phyloP scores from a whole-genome alignment of 2,797 vertebrate genomes.

The Periparus ater region DNA sequence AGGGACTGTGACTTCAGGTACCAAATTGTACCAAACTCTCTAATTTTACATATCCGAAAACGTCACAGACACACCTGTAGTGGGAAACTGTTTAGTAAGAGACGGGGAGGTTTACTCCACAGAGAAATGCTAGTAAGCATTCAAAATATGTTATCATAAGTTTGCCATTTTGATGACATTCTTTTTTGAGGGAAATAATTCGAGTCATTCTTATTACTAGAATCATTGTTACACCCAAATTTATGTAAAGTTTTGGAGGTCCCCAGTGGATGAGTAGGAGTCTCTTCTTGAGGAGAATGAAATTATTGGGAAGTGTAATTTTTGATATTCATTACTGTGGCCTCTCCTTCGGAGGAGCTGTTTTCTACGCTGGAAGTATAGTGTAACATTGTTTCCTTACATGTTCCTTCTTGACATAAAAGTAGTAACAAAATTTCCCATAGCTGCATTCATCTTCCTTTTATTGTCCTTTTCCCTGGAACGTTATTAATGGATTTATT shows the following conservation, averaged over 20 bases:
- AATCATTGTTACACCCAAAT: rapidly evolving
- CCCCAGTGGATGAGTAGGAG: not conserved
- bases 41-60: not conserved
- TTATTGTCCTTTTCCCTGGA: not conserved
- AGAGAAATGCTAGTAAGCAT: not conserved
- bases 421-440: not conserved
- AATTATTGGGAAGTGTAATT: not conserved
- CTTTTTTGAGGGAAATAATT: not conserved
- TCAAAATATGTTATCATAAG: rapidly evolving
- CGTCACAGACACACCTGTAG: not conserved
- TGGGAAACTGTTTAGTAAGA: not conserved
- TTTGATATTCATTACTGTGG: not conserved
- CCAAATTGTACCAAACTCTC: not conserved
- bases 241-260: not conserved
- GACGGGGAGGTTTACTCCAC: not conserved
- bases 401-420: not conserved
- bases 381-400: not conserved
- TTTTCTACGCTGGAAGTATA: not conserved
- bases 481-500: not conserved
- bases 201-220: rapidly evolving
- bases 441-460: not conserved
- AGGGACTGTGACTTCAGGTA: not conserved
- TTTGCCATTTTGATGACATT: not conserved
- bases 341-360: not conserved
- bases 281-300: not conserved